Conservation (phyloP, 53 echinoderm and acorn worm genomes). For the Henricia sp. region DNA sequence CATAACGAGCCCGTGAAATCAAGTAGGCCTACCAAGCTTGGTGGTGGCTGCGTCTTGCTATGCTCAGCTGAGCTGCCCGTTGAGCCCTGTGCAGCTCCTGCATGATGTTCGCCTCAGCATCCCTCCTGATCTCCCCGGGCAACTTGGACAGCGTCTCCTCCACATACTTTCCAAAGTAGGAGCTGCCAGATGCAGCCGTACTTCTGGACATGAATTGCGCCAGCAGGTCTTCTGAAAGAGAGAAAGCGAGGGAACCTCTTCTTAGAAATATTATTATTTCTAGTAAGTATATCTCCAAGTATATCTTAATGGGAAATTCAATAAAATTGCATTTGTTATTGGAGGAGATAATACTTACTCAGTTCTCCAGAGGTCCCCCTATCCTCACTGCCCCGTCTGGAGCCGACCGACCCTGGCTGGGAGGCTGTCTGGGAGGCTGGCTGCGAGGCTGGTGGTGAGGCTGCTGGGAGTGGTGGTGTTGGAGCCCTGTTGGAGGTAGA, state of each 20-base stretch:
- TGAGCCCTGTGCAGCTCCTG: conserved; percentile 43
- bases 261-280: conserved; percentile 27
- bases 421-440: conserved; percentile 15
- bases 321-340: neutral
- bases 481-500: conserved; percentile 42
- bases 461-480: conserved; percentile 32
- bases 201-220: conserved; percentile 38
- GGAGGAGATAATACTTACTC: conserved; percentile 2
- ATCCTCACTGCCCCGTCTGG: conserved; percentile 45
- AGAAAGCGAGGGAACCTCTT: conserved; percentile 19
- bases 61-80: conserved; percentile 20
- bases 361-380: conserved; percentile 42
- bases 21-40: too few species aligned
- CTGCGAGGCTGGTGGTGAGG: conserved; percentile 24
- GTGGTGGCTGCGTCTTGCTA: conserved; percentile 27
- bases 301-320: neutral
- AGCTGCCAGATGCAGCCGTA: conserved; percentile 23
- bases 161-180: conserved; percentile 45
- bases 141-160: conserved; percentile 36
- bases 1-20: too few species aligned
- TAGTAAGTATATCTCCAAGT: conserved; percentile 34
- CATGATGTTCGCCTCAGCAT: conserved; percentile 29
- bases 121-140: conserved; percentile 40
- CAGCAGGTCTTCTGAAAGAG: conserved; percentile 43
- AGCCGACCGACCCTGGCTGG: conserved; percentile 20